Conservation (phyloP, 2,797 vertebrate species). For the Coilia nasus region DNA sequence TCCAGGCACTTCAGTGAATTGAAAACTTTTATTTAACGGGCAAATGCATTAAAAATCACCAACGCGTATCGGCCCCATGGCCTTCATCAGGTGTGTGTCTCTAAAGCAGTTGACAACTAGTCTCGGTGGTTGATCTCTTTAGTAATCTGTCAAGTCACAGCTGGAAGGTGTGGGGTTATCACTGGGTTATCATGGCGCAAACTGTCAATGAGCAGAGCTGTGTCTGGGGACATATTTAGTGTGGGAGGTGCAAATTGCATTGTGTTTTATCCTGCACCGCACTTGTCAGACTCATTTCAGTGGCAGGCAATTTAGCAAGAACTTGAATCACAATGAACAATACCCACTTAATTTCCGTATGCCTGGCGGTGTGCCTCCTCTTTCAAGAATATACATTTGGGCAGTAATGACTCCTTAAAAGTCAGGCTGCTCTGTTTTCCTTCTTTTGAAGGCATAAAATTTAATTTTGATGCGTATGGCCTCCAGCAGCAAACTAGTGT, state of each 20-base stretch:
- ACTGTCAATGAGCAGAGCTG: not conserved
- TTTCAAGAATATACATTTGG: not conserved
- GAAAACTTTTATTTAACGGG: no score
- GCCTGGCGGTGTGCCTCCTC: not conserved
- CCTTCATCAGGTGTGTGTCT: no score
- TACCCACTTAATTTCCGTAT: not conserved
- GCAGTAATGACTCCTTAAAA: not conserved
- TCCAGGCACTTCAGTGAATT: no score
- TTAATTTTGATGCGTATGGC: not conserved
- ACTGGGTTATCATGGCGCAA: no score
- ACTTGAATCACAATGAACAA: not conserved
- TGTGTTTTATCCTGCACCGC: not conserved
- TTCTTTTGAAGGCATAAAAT: no score
- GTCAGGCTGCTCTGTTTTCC: not conserved
- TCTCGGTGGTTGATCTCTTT: not conserved
- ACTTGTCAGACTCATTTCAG: constrained; percentile 10
- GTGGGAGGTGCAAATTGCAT: not conserved
- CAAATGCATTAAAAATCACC: no score
- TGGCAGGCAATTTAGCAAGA: not conserved
- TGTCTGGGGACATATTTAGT: not conserved
- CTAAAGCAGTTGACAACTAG: no score
- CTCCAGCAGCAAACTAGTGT: not conserved
- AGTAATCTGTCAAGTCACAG: not conserved
- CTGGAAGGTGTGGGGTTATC: not conserved
- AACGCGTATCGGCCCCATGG: no score